These are phyloP conservation scores for Chrysotoxum bicinctum DNA, from an alignment of 2,888 invertebrate species.

Conservation along the genomic window DNA sequence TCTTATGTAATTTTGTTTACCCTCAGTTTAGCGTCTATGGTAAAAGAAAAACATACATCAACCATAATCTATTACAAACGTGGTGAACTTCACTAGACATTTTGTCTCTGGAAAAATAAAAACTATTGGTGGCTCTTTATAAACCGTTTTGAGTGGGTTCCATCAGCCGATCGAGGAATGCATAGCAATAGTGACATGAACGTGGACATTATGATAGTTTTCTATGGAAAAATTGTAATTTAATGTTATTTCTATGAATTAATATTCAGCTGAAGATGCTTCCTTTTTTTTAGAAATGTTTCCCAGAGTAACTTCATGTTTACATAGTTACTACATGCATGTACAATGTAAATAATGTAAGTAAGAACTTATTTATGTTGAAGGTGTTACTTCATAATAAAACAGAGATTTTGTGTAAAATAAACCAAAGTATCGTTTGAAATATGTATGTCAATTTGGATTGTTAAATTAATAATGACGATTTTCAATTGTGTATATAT, in stretches of 20 bases:
- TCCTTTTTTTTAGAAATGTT: constrained; percentile 50
- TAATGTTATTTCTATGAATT: constrained; percentile 62
- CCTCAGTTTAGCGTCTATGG: constrained; percentile 14
- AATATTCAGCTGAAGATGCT: constrained; percentile 67
- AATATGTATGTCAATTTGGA: no score
- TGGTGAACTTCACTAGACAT: constrained; percentile 55
- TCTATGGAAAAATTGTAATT: constrained; percentile 60
- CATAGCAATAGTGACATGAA: constrained; percentile 52
- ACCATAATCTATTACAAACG: constrained; percentile 6
- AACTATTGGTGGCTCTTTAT: neutral
- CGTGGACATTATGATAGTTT: constrained; percentile 45
- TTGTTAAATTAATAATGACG: no score
- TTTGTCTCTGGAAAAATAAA: constrained; percentile 36
- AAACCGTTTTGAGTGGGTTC: constrained; percentile 31
- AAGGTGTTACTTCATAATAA: neutral
- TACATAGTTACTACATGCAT: neutral
- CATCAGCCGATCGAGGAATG: constrained; percentile 48
- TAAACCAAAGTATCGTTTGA: no score
- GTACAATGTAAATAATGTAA: neutral
- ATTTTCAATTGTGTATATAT: no score
- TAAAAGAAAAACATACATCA: constrained; percentile 14
- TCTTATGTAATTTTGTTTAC: constrained; percentile 33
- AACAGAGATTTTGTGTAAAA: no score
- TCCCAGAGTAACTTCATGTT: constrained; percentile 13
- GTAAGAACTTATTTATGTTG: neutral